Conservation (phyloP, 2,797 vertebrate genomes). For the Orientallactaga sibirica region DNA sequence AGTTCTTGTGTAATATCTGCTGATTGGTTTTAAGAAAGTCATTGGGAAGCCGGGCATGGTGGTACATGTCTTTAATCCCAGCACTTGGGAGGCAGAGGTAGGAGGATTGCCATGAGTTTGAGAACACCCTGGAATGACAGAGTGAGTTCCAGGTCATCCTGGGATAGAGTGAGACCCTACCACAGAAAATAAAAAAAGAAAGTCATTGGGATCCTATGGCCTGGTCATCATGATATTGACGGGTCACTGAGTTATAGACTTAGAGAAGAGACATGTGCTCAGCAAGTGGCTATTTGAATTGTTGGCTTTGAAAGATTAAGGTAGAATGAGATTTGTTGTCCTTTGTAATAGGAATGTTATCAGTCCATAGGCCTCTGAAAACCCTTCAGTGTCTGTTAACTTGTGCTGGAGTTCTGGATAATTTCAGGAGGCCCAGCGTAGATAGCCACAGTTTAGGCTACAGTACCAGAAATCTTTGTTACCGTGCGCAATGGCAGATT, state of each 20-base stretch:
- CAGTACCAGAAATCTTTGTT: not conserved
- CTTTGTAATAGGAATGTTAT: not conserved
- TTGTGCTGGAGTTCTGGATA: not conserved
- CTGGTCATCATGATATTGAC: not conserved
- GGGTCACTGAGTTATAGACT: not conserved
- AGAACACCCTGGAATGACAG: no score
- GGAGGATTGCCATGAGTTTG: no score
- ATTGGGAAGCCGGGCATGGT: no score
- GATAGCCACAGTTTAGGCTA: not conserved
- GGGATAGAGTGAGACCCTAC: no score
- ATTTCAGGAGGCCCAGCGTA: not conserved
- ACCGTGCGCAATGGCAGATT: not conserved
- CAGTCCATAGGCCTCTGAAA: not conserved
- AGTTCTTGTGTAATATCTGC: not conserved
- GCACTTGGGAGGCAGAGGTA: no score
- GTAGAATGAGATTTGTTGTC: not conserved
- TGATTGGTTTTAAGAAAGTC: slow-evolving; percentile 3
- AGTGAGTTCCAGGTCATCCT: no score
- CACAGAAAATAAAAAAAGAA: no score
- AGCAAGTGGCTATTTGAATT: not conserved
- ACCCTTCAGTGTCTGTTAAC: not conserved
- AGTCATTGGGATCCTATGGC: not conserved
- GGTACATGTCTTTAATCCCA: no score
- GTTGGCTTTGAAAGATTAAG: not conserved
- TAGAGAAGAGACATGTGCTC: not conserved